A percentile compares a stretch with the other conserved stretches of the same genome.
Evolutionary conservation across 1,140 invertebrate species (phyloP).

Genomic region (Wasmannia auropunctata): DNA sequence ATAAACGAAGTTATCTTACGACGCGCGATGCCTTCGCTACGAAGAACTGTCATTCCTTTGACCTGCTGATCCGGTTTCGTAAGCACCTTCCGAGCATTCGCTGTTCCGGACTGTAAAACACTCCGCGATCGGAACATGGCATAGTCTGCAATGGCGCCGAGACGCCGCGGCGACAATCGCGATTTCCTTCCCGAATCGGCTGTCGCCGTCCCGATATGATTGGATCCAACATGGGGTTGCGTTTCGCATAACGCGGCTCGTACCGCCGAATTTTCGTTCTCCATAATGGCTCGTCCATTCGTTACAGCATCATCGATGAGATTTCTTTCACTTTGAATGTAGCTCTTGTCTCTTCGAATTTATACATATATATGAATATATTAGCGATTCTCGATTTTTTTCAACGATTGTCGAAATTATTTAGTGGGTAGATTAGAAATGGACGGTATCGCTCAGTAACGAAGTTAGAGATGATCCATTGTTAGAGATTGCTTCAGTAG

Average conservation of each 20-base stretch:
- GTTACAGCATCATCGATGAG: not conserved
- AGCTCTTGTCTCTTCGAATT: not conserved
- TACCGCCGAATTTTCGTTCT: not conserved
- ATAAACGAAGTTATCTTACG: constrained; percentile 1
- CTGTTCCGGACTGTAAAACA: constrained; percentile 22
- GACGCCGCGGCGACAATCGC: constrained; percentile 26
- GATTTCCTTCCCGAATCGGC: not conserved
- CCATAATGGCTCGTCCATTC: not conserved
- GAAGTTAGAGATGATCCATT: not conserved
- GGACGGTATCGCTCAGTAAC: not conserved
- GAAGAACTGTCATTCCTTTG: constrained; percentile 42
- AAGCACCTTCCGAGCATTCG: constrained; percentile 16
- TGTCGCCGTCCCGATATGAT: not conserved
- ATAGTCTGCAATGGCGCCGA: constrained; percentile 27
- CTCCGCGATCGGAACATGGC: constrained; percentile 55
- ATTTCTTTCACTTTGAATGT: not conserved
- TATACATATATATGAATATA: not conserved
- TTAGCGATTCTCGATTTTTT: not conserved
- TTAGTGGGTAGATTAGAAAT: constrained; percentile 6
- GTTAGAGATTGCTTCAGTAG: constrained; percentile 2
- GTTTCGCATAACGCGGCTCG: not conserved
- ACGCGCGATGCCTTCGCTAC: not conserved
- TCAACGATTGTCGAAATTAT: not conserved
- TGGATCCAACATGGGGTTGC: not conserved
- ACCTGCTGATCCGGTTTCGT: constrained; percentile 59